These are phyloP conservation scores for Sinocyclocheilus grahami DNA, from an alignment of 2,113 vertebrate genomes.

Conservation along the genomic window DNA sequence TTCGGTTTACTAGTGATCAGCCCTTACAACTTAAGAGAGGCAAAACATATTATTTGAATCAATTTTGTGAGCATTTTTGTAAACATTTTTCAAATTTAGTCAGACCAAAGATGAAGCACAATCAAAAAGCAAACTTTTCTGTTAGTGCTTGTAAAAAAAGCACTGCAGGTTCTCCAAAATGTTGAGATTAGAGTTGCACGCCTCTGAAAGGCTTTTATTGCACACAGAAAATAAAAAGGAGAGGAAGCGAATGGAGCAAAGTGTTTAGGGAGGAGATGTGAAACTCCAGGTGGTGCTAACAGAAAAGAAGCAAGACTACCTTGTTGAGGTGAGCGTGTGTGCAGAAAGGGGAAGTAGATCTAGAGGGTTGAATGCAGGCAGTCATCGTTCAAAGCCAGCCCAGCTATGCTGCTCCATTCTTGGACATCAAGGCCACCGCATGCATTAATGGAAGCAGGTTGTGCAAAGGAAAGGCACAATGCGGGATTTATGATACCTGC, in stretches of 20 bases:
- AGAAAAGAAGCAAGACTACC: not conserved
- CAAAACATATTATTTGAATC: not conserved
- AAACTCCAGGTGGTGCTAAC: conserved; percentile 12
- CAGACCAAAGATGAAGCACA: not conserved
- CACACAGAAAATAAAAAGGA: not conserved
- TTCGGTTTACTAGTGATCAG: not conserved
- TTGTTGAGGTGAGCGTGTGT: not conserved
- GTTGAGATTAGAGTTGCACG: not conserved
- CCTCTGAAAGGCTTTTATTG: not conserved
- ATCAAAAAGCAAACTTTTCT: not conserved
- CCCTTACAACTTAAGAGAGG: not conserved
- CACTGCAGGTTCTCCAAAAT: not conserved
- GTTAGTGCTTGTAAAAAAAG: not conserved
- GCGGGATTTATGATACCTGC: conserved; percentile 39
- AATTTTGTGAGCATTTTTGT: not conserved
- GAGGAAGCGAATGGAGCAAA: not conserved
- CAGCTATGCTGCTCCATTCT: not conserved
- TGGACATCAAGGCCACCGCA: too few relatives aligned
- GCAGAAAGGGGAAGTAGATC: conserved; percentile 12
- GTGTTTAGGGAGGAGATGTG: conserved; percentile 10
- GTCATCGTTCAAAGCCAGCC: conserved; percentile 26
- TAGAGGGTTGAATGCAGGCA: conserved; percentile 2
- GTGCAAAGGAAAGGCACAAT: conserved; percentile 32
- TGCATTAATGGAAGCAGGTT: not conserved
- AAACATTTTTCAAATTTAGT: not conserved